Percentiles rank a stretch among this genome's conserved stretches.
These are phyloP conservation scores for Acanthosepion lycidas DNA, from an alignment of 2,888 invertebrate species.

Conservation along the genomic window DNA sequence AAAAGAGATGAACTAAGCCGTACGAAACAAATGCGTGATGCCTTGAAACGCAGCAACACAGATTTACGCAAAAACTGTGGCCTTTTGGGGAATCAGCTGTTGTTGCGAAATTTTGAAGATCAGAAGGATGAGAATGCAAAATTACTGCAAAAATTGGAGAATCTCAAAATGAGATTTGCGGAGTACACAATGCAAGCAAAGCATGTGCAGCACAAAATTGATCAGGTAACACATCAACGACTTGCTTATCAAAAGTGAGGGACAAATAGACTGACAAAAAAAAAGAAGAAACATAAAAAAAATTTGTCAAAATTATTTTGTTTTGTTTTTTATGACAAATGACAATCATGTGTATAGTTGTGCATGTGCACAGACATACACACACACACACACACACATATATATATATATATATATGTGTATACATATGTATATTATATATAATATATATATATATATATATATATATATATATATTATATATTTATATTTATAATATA, in stretches of 20 bases:
- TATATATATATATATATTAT: too few species aligned
- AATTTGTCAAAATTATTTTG: neutral
- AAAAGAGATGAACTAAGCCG: constrained; percentile 73
- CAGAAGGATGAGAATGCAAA: constrained; percentile 71
- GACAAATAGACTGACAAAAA: neutral
- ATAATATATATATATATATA: too few species aligned
- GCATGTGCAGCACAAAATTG: constrained; percentile 72
- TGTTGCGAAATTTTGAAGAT: constrained; percentile 77
- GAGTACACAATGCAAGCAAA: constrained; percentile 72
- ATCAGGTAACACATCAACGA: constrained; percentile 60
- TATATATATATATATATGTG: too few species aligned
- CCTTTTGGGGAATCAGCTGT: constrained; percentile 76
- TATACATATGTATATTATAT: too few species aligned
- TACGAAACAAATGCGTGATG: constrained; percentile 76
- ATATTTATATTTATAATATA: too few species aligned
- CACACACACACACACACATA: too few species aligned
- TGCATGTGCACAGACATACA: too few species aligned
- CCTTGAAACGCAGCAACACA: constrained; percentile 74
- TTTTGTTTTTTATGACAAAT: neutral
- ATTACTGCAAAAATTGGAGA: constrained; percentile 66
- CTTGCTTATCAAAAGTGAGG: neutral
- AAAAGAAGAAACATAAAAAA: neutral
- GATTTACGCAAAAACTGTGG: constrained; percentile 76
- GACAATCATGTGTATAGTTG: too few species aligned
- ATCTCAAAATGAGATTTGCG: constrained; percentile 71